Base-by-base conservation (phyloP, 2,113 vertebrate genomes). In the Ochotona princeps region DNA sequence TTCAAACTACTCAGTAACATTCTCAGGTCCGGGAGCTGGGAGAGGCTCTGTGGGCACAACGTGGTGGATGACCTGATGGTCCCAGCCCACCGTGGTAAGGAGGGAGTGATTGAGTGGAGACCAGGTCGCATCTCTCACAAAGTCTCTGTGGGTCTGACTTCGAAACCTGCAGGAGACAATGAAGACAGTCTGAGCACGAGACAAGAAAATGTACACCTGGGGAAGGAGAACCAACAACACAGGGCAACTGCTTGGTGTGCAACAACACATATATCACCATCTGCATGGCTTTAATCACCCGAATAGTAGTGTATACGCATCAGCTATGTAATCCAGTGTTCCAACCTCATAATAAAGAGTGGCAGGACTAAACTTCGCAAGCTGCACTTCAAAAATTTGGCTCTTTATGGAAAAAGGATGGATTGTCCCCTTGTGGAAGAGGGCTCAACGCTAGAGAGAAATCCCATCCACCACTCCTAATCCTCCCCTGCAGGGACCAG, bases 21-120 rank as follows among this genome's bases (percentile, higher is more conserved):
- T 97, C 83, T 98, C 97, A 51, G 95, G 92, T 95, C 87, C 96
- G 89, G 97, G 89, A 83, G 94, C 87, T 87, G 97, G 86, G 57
- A 94, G 96, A 70, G 96, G 94, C 28, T 98, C 97, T 20, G 92
- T 14, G 20, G 96, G 97, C 65, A 99, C 94, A 2, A 96, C 96
- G 96, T 99, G 99, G 97, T 99, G 99, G 74, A 99, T 97, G 94
- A 99, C 99, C 79, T 99, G 98, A 94, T 99, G 99, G 97, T 99
- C 99, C 99, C 99, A 99, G 92, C 99, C 99, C 60, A 98, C 98
- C 0, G 99, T 99, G 4, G 99, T 99, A 79, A 99, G 98, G 25
- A 98, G 97, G 95, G 97, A 97, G 21, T 98, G 97, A n/a, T 98
- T 98, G 49, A 97, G 97, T 0, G 99, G 99, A 74, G 98, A 98